phyloP scores from a whole-genome alignment of 2,888 invertebrate genomes.

The Rambutsinella grinnellia region DNA sequence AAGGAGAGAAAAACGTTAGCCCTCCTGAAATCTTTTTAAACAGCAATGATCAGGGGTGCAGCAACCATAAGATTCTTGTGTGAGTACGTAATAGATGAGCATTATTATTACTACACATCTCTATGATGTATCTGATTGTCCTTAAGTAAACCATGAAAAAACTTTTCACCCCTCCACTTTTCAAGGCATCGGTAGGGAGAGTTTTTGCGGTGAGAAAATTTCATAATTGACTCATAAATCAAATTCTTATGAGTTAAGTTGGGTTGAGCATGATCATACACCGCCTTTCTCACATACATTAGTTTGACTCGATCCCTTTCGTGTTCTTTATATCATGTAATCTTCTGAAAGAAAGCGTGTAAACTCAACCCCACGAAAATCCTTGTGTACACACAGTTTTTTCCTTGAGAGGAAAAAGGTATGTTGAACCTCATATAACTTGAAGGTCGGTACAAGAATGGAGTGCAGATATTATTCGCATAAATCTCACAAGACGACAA shows the following conservation, averaged over 20 bases:
- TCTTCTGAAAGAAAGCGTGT: slow-evolving; percentile 48
- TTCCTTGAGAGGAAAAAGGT: slow-evolving; percentile 29
- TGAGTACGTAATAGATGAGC: slow-evolving; percentile 18
- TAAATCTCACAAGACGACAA: slow-evolving; percentile 65
- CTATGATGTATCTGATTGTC: slow-evolving; percentile 23
- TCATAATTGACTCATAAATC: slow-evolving; percentile 66
- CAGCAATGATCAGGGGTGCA: slow-evolving; percentile 45
- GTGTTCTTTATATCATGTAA: slow-evolving; percentile 50
- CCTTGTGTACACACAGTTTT: slow-evolving; percentile 13
- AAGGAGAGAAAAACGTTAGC: neutral
- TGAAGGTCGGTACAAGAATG: slow-evolving; percentile 52
- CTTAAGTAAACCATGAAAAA: slow-evolving; percentile 27
- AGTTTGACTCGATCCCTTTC: slow-evolving; percentile 51
- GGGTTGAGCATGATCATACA: slow-evolving; percentile 48
- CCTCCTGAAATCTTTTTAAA: slow-evolving; percentile 38
- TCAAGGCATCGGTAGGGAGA: slow-evolving; percentile 41
- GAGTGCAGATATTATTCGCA: slow-evolving; percentile 64
- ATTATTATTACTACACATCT: slow-evolving; percentile 24
- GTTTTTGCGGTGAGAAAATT: slow-evolving; percentile 66
- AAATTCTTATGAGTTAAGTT: slow-evolving; percentile 63
- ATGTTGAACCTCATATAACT: slow-evolving; percentile 38
- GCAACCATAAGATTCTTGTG: slow-evolving; percentile 10
- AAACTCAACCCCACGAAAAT: slow-evolving; percentile 29
- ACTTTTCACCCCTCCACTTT: slow-evolving; percentile 28
- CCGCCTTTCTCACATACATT: slow-evolving; percentile 55